Evolutionary conservation across 2,888 invertebrate species (phyloP), one percentile per base, ranked within the genome.

Genomic region (Spatulosminthurus flaviceps): DNA sequence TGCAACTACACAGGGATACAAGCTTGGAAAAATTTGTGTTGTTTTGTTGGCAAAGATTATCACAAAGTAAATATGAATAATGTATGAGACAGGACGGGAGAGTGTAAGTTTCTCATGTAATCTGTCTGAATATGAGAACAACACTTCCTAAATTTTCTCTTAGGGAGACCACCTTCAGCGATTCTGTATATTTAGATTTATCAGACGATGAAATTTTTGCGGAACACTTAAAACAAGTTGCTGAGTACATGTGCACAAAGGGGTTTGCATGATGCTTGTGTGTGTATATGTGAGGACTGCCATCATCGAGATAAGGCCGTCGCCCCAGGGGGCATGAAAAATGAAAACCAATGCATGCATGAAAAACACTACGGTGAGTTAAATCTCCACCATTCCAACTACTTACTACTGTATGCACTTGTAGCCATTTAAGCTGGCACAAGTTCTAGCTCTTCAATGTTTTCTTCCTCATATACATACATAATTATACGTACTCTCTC

Each of bases 201-300:
- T 76, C 76, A 76, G 76, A 76, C 76, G 76, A 67, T 76, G 76
- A 76, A 76, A 76, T 76, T 76, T 76, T 76, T 76, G 76, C 76
- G 67, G 76, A 76, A 76, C 67, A 76, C 66, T 67, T 42, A 76
- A 43, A 76, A 67, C 64, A 64, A 64, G 64, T 64, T 64, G n/a
- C 24, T 64, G 2, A n/a, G 13, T 19, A 64, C 22, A 64, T 22
- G 64, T 24, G 64, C 22, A 26, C 64, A 26, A n/a, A 21, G 5
- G 42, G 26, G 26, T 43, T 76, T 76, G 67, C 76, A 67, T 76
- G 5, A 26, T 19, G 26, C 28, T 76, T 76, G 67, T 67, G 43
- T 76, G 76, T 76, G 76, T 43, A 28, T 76, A 43, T 66, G 41
- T 67, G 51, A 66, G 67, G 67, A 69, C 67, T 75, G 64, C 64